Base-by-base conservation (phyloP, 2,797 vertebrate genomes). In the Pseudochromis fuscus region DNA sequence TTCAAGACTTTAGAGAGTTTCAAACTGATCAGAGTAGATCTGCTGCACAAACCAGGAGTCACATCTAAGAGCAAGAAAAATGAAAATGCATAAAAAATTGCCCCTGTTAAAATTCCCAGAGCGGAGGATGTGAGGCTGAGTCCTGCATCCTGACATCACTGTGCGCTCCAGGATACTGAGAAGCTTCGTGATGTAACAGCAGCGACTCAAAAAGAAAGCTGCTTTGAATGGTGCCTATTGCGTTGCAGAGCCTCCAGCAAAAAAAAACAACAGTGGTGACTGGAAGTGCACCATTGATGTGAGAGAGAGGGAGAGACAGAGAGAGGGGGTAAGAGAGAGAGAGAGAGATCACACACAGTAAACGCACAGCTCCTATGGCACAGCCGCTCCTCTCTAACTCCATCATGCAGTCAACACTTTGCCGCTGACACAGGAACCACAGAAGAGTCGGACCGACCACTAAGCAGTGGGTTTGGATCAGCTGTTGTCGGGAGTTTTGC, bases 401-500 rank as follows among this genome's bases (percentile, higher is more conserved):
- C 78, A 51, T 67, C 71, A 53, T 53, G 85, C 77, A 53, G 67
- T 77, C 74, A 79, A 75, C 72, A 72, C 82, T 83, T 79, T 77
- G 70, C 68, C 83, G 63, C 53, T 53, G 46, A 57, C 28, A 61
- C 49, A 67, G n/a, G 57, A 81, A 52, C 62, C 57, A n/a, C 19
- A 37, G 13, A n/a, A 27, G 40, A 75, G 71, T 75, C 63, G 38
- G 67, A 81, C 37, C 67, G n/a, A 65, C 30, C 67, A 46, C n/a
- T n/a, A n/a, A n/a, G 3, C 59, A 3, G 37, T 53, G 58, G 69
- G 42, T 23, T 80, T 51, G 4, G 62, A 66, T 76, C 84, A 79
- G 81, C 67, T 85, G 75, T 69, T 66, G 60, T 45, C 27, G 77
- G 77, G 83, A 84, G 59, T n/a, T 88, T 89, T 75, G 72, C 65